Percentiles rank a stretch among this genome's conserved stretches.
phyloP scores from a whole-genome alignment of 2,113 vertebrate species.

The Hydropotes inermis region DNA sequence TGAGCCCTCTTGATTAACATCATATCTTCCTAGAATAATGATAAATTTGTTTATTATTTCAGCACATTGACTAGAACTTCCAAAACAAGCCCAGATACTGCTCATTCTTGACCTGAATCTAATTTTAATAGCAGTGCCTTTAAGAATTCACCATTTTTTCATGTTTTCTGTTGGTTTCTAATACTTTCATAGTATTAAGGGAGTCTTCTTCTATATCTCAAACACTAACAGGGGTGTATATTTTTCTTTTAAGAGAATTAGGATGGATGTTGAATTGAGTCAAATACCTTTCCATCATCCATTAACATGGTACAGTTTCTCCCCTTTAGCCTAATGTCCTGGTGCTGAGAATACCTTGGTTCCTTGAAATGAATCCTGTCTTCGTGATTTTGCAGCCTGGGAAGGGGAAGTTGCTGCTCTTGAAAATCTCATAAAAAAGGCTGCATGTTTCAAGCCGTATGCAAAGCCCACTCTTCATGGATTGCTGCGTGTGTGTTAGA shows the following conservation, averaged over 20 bases:
- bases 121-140: not conserved
- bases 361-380: not conserved
- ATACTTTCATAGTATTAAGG: not conserved
- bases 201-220: not conserved
- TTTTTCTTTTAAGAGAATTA: constrained; percentile 22
- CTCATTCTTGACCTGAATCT: not conserved
- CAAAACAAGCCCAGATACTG: not conserved
- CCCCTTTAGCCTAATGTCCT: not conserved
- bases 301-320: not conserved
- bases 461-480: not conserved
- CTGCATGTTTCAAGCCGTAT: not conserved
- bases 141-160: not conserved
- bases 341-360: not conserved
- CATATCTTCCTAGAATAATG: not conserved
- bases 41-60: not conserved
- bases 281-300: not conserved
- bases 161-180: constrained; percentile 3
- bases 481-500: not conserved
- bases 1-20: not conserved
- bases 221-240: not conserved
- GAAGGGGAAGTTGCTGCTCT: not conserved
- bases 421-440: not conserved
- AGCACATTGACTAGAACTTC: not conserved
- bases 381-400: not conserved
- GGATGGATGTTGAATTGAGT: not conserved